A percentile compares a stretch with the other conserved stretches of the same genome.
Conservation (phyloP, 2,888 invertebrate genomes). For the Hedychridium roseum region DNA sequence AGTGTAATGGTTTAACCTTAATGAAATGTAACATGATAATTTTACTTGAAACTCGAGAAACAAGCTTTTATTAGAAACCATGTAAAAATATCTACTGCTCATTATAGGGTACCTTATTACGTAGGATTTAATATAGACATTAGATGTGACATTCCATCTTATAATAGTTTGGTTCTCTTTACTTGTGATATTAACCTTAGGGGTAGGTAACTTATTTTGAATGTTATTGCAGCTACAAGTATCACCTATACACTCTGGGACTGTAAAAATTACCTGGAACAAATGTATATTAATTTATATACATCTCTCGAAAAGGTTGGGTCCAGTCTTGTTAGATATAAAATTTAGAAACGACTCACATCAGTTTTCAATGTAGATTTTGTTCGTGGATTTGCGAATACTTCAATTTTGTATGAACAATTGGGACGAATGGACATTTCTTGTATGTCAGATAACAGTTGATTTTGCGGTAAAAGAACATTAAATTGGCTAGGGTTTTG, state of each 20-base stretch:
- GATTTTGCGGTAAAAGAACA: constrained; percentile 45
- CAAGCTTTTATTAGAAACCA: neutral
- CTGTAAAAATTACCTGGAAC: constrained; percentile 44
- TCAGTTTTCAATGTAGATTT: no score
- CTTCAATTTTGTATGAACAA: constrained; percentile 50
- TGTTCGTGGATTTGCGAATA: constrained; percentile 51
- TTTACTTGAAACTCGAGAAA: neutral
- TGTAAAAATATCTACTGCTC: neutral
- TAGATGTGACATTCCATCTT: constrained; percentile 38
- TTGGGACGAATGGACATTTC: constrained; percentile 46
- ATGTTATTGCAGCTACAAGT: constrained; percentile 44
- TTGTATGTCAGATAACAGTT: constrained; percentile 38
- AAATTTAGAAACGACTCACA: constrained; percentile 1
- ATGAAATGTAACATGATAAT: neutral
- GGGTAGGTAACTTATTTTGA: constrained; percentile 34
- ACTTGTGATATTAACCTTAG: constrained; percentile 33
- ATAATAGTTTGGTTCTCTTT: constrained; percentile 27
- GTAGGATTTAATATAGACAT: constrained; percentile 32
- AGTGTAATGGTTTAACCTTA: neutral
- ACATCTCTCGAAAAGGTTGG: neutral
- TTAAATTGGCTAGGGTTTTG: constrained; percentile 30
- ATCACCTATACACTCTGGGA: constrained; percentile 50
- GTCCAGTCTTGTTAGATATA: neutral
- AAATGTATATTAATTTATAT: neutral
- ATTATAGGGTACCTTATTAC: constrained; percentile 35